Percentiles rank a stretch among this genome's conserved stretches.
phyloP scores from a whole-genome alignment of 2,888 invertebrate species.

The Dryomyza anilis region DNA sequence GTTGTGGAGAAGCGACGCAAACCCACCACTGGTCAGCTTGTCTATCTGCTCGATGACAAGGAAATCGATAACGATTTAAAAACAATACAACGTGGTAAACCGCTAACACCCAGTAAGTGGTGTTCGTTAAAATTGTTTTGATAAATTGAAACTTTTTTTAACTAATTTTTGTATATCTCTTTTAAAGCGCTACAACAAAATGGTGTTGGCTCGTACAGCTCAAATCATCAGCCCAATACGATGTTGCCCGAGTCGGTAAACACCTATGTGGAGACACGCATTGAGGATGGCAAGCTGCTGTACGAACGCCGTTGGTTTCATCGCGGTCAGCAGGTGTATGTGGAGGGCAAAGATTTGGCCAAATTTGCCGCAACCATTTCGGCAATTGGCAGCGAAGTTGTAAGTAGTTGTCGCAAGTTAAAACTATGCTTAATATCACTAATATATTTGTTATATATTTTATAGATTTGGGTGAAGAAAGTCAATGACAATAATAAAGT shows the following conservation, averaged over 20 bases:
- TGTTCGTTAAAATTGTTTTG: too few species aligned
- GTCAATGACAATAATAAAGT: constrained; percentile 77
- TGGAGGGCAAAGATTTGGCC: constrained; percentile 84
- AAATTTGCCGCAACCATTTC: constrained; percentile 89
- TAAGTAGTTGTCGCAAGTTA: constrained; percentile 57
- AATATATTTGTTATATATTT: constrained; percentile 39
- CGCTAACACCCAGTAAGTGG: constrained; percentile 61
- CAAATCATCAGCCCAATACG: constrained; percentile 41
- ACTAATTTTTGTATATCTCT: neutral
- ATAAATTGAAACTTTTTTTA: too few species aligned
- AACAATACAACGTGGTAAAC: constrained; percentile 72
- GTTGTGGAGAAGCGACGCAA: constrained; percentile 85
- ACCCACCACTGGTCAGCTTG: constrained; percentile 81
- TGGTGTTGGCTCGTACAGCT: constrained; percentile 48
- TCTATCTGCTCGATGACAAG: constrained; percentile 84
- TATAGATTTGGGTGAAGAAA: constrained; percentile 90
- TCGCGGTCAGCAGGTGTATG: constrained; percentile 89
- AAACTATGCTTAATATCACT: neutral
- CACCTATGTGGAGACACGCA: constrained; percentile 77
- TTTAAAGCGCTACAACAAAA: constrained; percentile 62
- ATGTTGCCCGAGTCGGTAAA: constrained; percentile 56
- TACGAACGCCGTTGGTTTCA: constrained; percentile 96
- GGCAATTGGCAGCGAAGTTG: constrained; percentile 88
- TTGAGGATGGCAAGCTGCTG: constrained; percentile 92
- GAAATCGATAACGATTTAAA: constrained; percentile 88